phyloP scores from a whole-genome alignment of 1,140 invertebrate genomes.

The Macrotrachela quadricornifera region DNA sequence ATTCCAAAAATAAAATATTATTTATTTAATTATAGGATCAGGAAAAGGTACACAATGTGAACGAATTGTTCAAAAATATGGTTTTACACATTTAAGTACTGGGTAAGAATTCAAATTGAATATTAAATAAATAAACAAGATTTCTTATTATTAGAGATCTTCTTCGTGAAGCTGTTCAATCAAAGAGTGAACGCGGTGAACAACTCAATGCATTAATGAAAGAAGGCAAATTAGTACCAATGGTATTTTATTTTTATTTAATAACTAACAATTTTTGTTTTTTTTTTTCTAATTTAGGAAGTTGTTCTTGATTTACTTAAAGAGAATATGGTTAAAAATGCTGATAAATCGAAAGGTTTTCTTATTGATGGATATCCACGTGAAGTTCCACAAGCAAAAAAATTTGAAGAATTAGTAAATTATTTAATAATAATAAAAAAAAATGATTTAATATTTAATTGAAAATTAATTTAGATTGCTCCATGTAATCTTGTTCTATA shows the following conservation, averaged over 20 bases:
- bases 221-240: slow-evolving; percentile 56
- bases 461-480: not conserved
- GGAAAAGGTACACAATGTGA: slow-evolving; percentile 67
- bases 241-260: too few species aligned
- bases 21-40: slow-evolving; percentile 6
- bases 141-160: slow-evolving; percentile 17
- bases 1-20: not conserved
- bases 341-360: slow-evolving; percentile 38
- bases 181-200: slow-evolving; percentile 27
- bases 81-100: slow-evolving; percentile 53
- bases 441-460: not conserved
- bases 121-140: too few species aligned
- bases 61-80: slow-evolving; percentile 63
- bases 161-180: slow-evolving; percentile 27
- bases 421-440: not conserved
- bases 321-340: slow-evolving; percentile 24
- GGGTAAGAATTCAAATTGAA: slow-evolving; percentile 28
- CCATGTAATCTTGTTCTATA: slow-evolving; percentile 45
- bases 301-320: slow-evolving; percentile 23
- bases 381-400: slow-evolving; percentile 55
- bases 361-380: slow-evolving; percentile 71
- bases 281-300: too few species aligned
- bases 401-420: slow-evolving; percentile 50
- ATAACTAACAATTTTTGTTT: too few species aligned
- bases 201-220: slow-evolving; percentile 44